Percentiles rank a stretch among this genome's conserved stretches.
phyloP scores from a whole-genome alignment of 1,140 invertebrate genomes.

The Drosophila ercepeae region DNA sequence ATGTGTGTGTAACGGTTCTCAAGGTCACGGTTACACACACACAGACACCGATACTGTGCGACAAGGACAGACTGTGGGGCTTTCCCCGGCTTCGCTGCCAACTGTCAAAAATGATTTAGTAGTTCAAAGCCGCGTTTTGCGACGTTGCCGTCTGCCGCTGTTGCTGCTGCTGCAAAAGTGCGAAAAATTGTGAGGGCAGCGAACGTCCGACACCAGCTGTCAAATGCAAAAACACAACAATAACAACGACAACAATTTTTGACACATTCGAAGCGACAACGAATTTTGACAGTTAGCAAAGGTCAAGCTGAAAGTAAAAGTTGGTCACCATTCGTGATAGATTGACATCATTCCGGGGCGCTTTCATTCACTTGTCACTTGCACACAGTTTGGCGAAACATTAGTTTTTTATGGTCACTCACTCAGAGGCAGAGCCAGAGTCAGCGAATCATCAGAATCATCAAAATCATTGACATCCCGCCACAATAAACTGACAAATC shows the following conservation, averaged over 20 bases:
- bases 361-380: constrained; percentile 69
- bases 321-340: constrained; percentile 60
- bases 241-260: constrained; percentile 40
- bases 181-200: constrained; percentile 57
- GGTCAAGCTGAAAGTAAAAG: constrained; percentile 76
- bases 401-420: constrained; percentile 67
- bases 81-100: constrained; percentile 76
- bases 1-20: constrained; percentile 22
- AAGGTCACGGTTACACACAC: constrained; percentile 47
- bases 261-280: constrained; percentile 60
- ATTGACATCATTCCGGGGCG: constrained; percentile 54
- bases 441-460: constrained; percentile 13
- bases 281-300: constrained; percentile 78
- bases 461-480: constrained; percentile 35
- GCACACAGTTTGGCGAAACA: constrained; percentile 55
- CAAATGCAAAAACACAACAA: constrained; percentile 57
- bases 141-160: constrained; percentile 21
- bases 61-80: constrained; percentile 58
- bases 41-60: constrained; percentile 66
- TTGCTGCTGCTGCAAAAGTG: constrained; percentile 41
- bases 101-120: constrained; percentile 83
- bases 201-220: constrained; percentile 57
- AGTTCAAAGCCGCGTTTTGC: constrained; percentile 81
- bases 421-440: constrained; percentile 17
- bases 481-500: constrained; percentile 65